phyloP scores from a whole-genome alignment of 2,888 invertebrate genomes.

The Spatulosminthurus flaviceps region DNA sequence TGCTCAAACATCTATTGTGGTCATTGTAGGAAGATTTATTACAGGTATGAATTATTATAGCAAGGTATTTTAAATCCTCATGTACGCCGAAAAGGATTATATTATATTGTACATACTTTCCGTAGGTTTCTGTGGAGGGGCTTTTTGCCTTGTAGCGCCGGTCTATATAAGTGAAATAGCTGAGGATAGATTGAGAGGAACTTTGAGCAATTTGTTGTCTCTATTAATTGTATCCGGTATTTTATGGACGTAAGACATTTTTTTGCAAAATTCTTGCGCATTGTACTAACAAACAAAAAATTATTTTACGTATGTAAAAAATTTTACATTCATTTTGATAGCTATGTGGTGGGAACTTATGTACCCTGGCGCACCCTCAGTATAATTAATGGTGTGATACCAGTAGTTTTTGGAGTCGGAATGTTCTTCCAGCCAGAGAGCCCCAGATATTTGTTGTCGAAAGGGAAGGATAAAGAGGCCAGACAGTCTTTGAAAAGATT shows the following conservation, averaged over 20 bases:
- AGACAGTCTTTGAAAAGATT: slow-evolving; percentile 75
- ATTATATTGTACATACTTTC: slow-evolving; percentile 64
- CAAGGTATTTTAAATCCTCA: too few relatives aligned
- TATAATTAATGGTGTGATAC: slow-evolving; percentile 74
- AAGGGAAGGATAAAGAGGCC: slow-evolving; percentile 71
- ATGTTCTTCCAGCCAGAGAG: slow-evolving; percentile 83
- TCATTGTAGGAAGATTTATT: slow-evolving; percentile 33
- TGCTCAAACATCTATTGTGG: neutral
- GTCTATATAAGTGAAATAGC: slow-evolving; percentile 87
- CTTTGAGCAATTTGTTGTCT: slow-evolving; percentile 80
- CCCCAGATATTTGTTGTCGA: slow-evolving; percentile 76
- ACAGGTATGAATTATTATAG: slow-evolving; percentile 30
- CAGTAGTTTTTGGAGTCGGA: slow-evolving; percentile 75
- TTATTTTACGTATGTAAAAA: too few relatives aligned
- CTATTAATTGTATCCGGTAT: slow-evolving; percentile 15
- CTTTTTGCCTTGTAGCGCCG: slow-evolving; percentile 85
- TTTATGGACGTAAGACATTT: slow-evolving; percentile 35
- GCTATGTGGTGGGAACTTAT: slow-evolving; percentile 77
- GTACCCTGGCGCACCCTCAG: slow-evolving; percentile 73
- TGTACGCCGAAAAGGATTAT: too few relatives aligned
- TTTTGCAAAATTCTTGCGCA: too few relatives aligned
- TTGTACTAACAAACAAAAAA: too few relatives aligned
- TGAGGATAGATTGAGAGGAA: slow-evolving; percentile 82
- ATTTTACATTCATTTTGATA: too few relatives aligned
- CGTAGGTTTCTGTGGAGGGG: slow-evolving; percentile 79